Percentiles rank a stretch among this genome's conserved stretches.
Conservation (phyloP, 2,888 invertebrate species). For the Cataglyphis albicans region DNA sequence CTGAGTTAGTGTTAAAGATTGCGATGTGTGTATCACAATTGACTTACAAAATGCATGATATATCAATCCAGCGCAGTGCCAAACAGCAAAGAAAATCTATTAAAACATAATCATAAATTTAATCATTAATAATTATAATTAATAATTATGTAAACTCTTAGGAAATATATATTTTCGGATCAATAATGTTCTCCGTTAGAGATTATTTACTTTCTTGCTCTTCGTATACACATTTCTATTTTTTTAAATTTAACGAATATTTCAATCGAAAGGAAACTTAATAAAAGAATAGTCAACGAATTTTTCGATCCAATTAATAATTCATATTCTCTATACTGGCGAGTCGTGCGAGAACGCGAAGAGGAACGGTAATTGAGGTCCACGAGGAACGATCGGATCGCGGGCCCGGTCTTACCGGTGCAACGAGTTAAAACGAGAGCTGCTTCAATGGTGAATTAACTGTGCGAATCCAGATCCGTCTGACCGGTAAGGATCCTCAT, state of each 20-base stretch:
- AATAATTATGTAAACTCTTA: neutral
- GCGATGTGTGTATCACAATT: neutral
- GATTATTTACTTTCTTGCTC: neutral
- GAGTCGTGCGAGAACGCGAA: conserved; percentile 67
- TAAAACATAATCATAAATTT: neutral
- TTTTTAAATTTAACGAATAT: neutral
- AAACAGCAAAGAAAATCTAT: neutral
- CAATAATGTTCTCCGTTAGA: neutral
- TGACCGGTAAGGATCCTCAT: conserved; percentile 60
- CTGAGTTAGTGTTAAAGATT: conserved; percentile 23
- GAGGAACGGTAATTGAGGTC: conserved; percentile 69
- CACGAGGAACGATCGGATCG: conserved; percentile 73
- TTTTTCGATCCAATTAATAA: neutral
- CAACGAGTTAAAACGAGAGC: conserved; percentile 77
- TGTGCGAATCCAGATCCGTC: conserved; percentile 67
- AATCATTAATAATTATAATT: too few species aligned
- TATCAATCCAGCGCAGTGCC: neutral
- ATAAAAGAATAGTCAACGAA: neutral
- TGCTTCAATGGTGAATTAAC: conserved; percentile 67
- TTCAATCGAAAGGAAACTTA: neutral
- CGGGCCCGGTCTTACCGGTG: conserved; percentile 76
- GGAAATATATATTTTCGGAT: neutral
- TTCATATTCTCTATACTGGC: conserved; percentile 61
- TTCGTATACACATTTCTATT: neutral
- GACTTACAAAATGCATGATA: conserved; percentile 11